Conservation (phyloP, 1,140 invertebrate genomes). For the Euglossa dilemma region DNA sequence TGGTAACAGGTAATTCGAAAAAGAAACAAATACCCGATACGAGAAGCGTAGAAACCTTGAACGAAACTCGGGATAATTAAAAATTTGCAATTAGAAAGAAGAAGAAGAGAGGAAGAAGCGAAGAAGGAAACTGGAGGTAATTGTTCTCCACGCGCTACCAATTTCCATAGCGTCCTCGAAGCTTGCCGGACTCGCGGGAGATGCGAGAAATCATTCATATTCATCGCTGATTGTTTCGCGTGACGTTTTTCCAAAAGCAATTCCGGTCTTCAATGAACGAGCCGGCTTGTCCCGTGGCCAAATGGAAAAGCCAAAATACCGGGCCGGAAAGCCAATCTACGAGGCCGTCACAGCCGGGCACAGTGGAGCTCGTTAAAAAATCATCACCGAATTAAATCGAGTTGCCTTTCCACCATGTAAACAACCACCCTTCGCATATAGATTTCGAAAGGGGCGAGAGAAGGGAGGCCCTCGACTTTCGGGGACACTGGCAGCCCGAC, state of each 20-base stretch:
- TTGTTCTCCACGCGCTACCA: not conserved
- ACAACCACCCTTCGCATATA: conserved; percentile 75
- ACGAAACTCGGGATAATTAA: no score
- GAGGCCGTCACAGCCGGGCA: conserved; percentile 23
- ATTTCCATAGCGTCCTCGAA: not conserved
- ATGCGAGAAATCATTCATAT: not conserved
- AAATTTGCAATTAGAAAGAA: no score
- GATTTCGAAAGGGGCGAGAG: conserved; percentile 33
- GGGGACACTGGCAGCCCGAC: conserved; percentile 61
- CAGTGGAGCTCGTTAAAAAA: conserved; percentile 81
- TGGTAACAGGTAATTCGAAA: no score
- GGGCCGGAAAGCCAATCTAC: conserved; percentile 48
- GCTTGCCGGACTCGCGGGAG: not conserved
- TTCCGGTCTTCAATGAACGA: conserved; percentile 46
- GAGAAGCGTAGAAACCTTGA: no score
- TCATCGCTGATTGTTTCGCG: conserved; percentile 37
- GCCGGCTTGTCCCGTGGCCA: not conserved
- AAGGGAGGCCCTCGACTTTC: conserved; percentile 17
- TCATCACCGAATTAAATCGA: conserved; percentile 83
- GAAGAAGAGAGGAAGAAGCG: no score
- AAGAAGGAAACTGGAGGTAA: not conserved
- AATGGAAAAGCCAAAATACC: conserved; percentile 33
- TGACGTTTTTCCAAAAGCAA: conserved; percentile 18
- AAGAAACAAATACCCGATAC: no score
- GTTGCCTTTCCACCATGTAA: conserved; percentile 76